Conservation (phyloP, 2,113 vertebrate genomes). For the Pristiophorus japonicus region DNA sequence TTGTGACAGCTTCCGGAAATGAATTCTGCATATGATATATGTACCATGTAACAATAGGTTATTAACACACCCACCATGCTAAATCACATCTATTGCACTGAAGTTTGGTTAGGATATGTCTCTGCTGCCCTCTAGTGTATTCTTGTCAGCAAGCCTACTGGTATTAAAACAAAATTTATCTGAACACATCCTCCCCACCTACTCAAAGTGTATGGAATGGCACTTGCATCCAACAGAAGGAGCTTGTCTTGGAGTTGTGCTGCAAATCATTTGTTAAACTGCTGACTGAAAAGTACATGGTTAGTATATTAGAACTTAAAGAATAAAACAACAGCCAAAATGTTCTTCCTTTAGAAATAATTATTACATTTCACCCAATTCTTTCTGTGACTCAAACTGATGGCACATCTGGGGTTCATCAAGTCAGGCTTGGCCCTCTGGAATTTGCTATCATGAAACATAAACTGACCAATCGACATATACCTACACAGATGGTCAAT, state of each 20-base stretch:
- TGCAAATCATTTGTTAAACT: neutral
- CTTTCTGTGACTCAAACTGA: neutral
- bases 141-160: neutral
- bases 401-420: neutral
- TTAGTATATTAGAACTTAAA: neutral
- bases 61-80: neutral
- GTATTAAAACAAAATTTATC: neutral
- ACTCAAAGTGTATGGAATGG: neutral
- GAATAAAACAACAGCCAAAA: neutral
- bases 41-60: neutral
- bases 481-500: neutral
- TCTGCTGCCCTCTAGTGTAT: slow-evolving; percentile 21
- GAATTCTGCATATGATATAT: neutral
- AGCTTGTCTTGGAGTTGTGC: neutral
- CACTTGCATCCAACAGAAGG: neutral
- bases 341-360: neutral
- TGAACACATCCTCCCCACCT: neutral
- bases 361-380: neutral
- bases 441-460: too few species aligned
- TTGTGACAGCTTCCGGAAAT: neutral
- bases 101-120: neutral
- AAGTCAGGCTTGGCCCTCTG: too few species aligned
- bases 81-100: neutral
- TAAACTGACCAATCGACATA: neutral
- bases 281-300: neutral